Evolutionary conservation across 2,888 invertebrate species (phyloP).

Genomic region (Caenorhabditis virilis): DNA sequence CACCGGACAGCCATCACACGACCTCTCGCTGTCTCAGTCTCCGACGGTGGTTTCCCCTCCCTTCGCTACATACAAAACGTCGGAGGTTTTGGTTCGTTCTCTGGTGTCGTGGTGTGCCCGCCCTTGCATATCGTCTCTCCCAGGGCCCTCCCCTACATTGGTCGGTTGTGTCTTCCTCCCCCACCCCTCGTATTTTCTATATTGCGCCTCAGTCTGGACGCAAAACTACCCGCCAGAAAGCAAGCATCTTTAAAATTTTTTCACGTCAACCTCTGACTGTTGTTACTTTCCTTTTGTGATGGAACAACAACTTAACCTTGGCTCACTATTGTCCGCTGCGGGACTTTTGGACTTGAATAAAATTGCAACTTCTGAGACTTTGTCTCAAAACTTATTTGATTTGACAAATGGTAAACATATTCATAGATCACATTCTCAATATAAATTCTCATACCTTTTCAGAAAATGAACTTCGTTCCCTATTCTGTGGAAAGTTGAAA

Average conservation of each 20-base stretch:
- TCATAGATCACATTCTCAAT: too few relatives aligned
- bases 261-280: constrained; percentile 2
- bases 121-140: constrained; percentile 41
- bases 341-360: constrained; percentile 46
- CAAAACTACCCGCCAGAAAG: constrained; percentile 39
- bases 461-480: constrained; percentile 32
- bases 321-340: constrained; percentile 56
- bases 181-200: constrained; percentile 25
- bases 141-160: constrained; percentile 38
- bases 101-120: constrained; percentile 38
- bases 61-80: neutral
- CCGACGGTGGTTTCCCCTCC: too few relatives aligned
- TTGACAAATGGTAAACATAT: constrained; percentile 13
- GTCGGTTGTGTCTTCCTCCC: constrained; percentile 33
- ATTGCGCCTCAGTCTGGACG: constrained; percentile 41
- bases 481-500: constrained; percentile 31
- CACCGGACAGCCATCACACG: too few relatives aligned
- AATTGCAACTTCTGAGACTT: constrained; percentile 17
- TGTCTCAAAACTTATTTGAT: constrained; percentile 17
- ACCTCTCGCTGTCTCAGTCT: neutral
- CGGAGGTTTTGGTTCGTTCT: constrained; percentile 28
- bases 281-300: constrained; percentile 11
- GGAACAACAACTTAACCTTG: constrained; percentile 45
- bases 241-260: constrained; percentile 19
- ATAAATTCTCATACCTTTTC: too few relatives aligned